Conservation (phyloP, 2,113 vertebrate species). For the Choloepus hoffmanni region DNA sequence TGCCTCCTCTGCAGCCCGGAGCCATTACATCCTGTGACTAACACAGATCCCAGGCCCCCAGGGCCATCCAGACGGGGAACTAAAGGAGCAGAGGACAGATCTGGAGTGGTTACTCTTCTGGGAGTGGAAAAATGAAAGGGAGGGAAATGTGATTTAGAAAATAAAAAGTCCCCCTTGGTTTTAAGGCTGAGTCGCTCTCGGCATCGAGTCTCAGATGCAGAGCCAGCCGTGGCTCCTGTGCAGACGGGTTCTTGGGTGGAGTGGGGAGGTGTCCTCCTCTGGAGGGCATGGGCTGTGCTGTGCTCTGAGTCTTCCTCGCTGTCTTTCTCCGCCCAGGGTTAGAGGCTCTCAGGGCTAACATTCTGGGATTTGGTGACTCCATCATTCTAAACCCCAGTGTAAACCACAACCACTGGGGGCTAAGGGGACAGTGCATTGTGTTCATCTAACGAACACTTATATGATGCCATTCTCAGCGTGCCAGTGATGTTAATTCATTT, state of each 20-base stretch:
- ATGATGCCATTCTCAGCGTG: neutral
- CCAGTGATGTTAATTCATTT: neutral
- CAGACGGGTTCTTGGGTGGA: neutral
- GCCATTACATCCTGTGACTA: neutral
- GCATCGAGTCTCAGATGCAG: neutral
- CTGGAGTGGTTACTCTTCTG: neutral
- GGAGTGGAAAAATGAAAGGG: neutral
- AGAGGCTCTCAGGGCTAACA: neutral
- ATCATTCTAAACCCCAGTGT: neutral
- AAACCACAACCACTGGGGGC: neutral
- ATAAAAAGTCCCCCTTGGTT: neutral
- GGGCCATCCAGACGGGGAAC: neutral
- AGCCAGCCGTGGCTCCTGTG: too few relatives aligned
- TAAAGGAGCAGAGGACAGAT: neutral
- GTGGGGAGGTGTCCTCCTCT: neutral
- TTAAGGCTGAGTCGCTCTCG: neutral
- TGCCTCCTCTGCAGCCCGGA: neutral
- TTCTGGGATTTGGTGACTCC: neutral
- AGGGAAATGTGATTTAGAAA: neutral
- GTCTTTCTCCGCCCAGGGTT: neutral
- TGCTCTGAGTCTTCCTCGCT: neutral
- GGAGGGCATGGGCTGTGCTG: accelerated
- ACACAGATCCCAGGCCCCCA: neutral
- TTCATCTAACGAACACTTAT: neutral
- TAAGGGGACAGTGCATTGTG: neutral